phyloP scores from a whole-genome alignment of 2,797 vertebrate species.

The Halcyon badia region DNA sequence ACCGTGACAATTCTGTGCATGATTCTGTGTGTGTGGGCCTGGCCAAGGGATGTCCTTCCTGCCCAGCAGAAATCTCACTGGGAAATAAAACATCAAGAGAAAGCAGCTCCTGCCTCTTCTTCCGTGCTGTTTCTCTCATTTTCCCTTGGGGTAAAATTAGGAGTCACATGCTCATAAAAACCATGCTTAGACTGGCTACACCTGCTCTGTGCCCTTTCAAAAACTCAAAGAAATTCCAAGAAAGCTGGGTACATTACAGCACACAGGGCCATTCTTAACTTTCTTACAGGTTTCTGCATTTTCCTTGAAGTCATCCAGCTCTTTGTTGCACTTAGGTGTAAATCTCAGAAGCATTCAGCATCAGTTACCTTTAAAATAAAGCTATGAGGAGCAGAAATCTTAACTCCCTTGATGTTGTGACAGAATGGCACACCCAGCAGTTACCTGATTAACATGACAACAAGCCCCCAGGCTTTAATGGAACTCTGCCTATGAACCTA shows the following conservation, averaged over 20 bases:
- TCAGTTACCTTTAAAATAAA: neutral
- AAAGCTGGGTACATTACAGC: neutral
- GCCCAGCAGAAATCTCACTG: neutral
- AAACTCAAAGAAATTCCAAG: neutral
- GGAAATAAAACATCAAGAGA: neutral
- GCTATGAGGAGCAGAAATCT: neutral
- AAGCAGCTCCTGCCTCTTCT: neutral
- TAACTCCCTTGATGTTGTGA: neutral
- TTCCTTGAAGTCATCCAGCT: neutral
- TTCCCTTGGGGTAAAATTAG: neutral
- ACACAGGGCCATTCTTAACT: neutral
- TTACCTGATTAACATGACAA: neutral
- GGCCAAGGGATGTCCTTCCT: neutral
- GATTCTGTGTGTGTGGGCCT: neutral
- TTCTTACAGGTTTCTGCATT: neutral
- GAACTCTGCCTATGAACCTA: neutral
- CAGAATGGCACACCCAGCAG: neutral
- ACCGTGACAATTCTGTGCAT: too few species aligned
- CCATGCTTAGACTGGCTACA: neutral
- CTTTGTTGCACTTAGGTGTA: neutral
- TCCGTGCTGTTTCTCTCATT: neutral
- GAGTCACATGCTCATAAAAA: neutral
- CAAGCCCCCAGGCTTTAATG: constrained; percentile 20
- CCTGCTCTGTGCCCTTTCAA: neutral
- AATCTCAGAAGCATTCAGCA: neutral